Base-by-base conservation (phyloP, 2,888 invertebrate species). In the Lycia hirtaria region DNA sequence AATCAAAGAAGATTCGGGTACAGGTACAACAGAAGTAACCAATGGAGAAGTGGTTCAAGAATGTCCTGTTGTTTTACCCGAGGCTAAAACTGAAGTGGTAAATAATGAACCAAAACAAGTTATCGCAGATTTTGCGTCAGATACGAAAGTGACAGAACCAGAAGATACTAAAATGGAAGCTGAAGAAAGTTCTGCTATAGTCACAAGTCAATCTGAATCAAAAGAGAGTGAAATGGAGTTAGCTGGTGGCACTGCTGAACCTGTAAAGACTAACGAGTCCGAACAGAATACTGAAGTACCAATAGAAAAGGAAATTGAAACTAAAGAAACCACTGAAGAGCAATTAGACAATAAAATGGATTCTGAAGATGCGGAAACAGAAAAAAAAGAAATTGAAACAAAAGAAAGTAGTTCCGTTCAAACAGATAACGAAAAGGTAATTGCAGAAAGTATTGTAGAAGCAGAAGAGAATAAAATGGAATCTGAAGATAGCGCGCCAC, bases 401-500 rank as follows among this genome's bases (percentile, higher is more conserved):
- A 35, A 47, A 35, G 35, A 47, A 35, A 35, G 24, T 17, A 17
- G n/a, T 33, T 9, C 3, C 9, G 49, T 7, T 28, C 35, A 35
- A 35, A 12, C 30, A 20, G 50, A 40, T 6, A 40, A 14, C 22
- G 15, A 40, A 19, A 40, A 28, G 9, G 20, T 32, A 40, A 14
- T 20, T 5, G 37, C 37, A 38, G 19, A 30, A 14, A 19, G 12
- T 20, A 49, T 6, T 48, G 38, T 30, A 32, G 14, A 19, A 30
- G 14, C 22, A 3, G 33, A 20, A 22, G 35, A 59, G 0, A 58
- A 60, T 7, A 57, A 64, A 37, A 48, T 49, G 38, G 60, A 62
- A 32, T 37, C 51, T 37, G 58, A 56, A 38, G 63, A 65, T 32
- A 64, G n/a, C 40, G 62, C 45, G 55, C 56, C 65, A 35, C 64